These are phyloP conservation scores for Hycleus cichorii DNA, from an alignment of 1,140 invertebrate genomes.

Conservation along the genomic window DNA sequence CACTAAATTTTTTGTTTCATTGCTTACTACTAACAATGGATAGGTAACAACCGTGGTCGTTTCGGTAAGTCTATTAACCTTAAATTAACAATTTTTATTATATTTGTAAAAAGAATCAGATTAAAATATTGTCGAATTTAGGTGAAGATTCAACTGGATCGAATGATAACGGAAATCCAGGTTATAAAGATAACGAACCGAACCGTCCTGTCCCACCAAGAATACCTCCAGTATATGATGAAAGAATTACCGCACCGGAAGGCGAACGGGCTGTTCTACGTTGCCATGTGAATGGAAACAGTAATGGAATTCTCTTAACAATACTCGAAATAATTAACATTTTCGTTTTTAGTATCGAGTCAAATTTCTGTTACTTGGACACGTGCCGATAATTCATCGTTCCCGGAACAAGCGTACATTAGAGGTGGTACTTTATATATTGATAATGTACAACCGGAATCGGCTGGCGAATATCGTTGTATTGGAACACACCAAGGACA, in stretches of 20 bases:
- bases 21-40: slow-evolving; percentile 22
- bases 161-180: neutral
- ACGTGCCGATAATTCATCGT: slow-evolving; percentile 49
- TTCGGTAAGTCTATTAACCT: slow-evolving; percentile 13
- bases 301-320: neutral
- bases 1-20: slow-evolving; percentile 17
- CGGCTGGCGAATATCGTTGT: slow-evolving; percentile 75
- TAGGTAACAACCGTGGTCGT: slow-evolving; percentile 4
- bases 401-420: slow-evolving; percentile 54
- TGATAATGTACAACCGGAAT: slow-evolving; percentile 52
- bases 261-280: slow-evolving; percentile 58
- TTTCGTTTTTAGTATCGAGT: slow-evolving; percentile 15
- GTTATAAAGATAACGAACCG: slow-evolving; percentile 8
- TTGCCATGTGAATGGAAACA: slow-evolving; percentile 44
- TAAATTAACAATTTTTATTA: slow-evolving; percentile 3
- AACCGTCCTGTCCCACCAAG: slow-evolving; percentile 1
- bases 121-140: slow-evolving; percentile 4
- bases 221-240: slow-evolving; percentile 6
- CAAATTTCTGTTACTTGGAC: slow-evolving; percentile 47
- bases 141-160: slow-evolving; percentile 27
- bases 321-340: neutral
- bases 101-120: neutral
- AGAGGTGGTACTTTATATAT: slow-evolving; percentile 56
- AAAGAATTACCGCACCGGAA: slow-evolving; percentile 47
- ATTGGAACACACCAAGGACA: slow-evolving; percentile 40